Base-by-base conservation (phyloP, 2,888 invertebrate species). In the Dione juno region DNA sequence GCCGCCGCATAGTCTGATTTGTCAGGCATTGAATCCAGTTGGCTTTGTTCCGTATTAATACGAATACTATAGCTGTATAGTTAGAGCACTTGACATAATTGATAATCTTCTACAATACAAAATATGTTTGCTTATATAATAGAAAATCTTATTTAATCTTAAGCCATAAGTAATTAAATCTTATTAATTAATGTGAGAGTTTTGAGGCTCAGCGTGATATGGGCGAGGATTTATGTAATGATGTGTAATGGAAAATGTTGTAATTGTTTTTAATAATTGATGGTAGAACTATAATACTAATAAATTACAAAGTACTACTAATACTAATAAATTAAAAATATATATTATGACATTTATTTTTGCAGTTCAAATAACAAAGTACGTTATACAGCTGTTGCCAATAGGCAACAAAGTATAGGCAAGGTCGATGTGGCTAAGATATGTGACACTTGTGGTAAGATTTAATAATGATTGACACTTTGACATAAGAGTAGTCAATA, bases 391-490 rank as follows among this genome's bases (percentile, higher is more conserved):
- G n/a, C n/a, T n/a, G 48, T 35, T 8, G 53, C 37, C 45, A 40
- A 68, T 54, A 71, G 41, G 19, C 41, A 43, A 66, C 50, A 66
- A 40, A 66, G 80, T 74, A 71, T 77, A 70, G 58, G 70, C 79
- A 81, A 83, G 81, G 85, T 77, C 78, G 70, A 37, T 64, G 80
- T 79, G 83, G 81, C 77, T 77, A 48, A 81, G 82, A 77, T 75
- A 85, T 76, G 69, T 61, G 75, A 82, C 72, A 80, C 79, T 74
- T 77, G 81, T 73, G 79, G 78, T 78, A 72, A 72, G 65, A 70
- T 69, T 37, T 21, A 63, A 53, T 68, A 54, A 48, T 68, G 45
- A 74, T 72, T 72, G 74, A 72, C 74, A 71, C 69, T 59, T 69
- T 67, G 52, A 64, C 63, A 64, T 45, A 50, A 67, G 58, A 64